Conservation (phyloP, 1,140 invertebrate genomes). For the Asobara japonica region DNA sequence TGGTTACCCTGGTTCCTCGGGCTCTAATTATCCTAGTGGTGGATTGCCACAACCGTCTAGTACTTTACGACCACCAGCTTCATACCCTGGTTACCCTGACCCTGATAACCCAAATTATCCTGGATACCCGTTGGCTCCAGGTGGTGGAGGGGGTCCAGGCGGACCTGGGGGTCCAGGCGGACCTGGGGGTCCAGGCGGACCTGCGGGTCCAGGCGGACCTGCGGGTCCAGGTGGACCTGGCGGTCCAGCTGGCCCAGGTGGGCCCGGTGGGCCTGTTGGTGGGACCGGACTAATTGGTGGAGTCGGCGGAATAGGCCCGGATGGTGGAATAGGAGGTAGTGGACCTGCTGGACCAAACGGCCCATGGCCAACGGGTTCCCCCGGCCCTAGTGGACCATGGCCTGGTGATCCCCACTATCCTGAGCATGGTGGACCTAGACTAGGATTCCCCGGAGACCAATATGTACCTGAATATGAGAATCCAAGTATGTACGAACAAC, state of each 20-base stretch:
- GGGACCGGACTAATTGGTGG: constrained; percentile 28
- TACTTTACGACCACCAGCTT: constrained; percentile 31
- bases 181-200: constrained; percentile 17
- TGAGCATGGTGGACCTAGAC: constrained; percentile 7
- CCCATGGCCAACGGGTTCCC: constrained; percentile 53
- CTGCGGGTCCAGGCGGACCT: constrained; percentile 13
- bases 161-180: constrained; percentile 32
- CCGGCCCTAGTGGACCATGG: constrained; percentile 57
- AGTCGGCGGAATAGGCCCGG: constrained; percentile 37
- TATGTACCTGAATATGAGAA: neutral
- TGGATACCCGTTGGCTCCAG: neutral
- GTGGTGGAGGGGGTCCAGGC: neutral
- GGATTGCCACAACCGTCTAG: constrained; percentile 18
- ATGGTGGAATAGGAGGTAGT: constrained; percentile 38
- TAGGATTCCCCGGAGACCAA: neutral
- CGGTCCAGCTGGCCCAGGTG: constrained; percentile 18
- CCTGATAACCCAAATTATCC: constrained; percentile 13
- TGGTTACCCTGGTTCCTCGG: constrained; percentile 15
- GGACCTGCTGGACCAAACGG: constrained; percentile 48
- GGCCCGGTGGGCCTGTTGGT: constrained; percentile 6
- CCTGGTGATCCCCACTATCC: constrained; percentile 53
- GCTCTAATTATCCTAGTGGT: constrained; percentile 29
- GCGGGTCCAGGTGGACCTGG: constrained; percentile 28
- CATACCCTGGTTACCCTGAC: constrained; percentile 28
- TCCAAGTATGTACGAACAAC: neutral